Base-by-base conservation (phyloP, 2,888 invertebrate genomes). In the Brachypalpus laphriformis region DNA sequence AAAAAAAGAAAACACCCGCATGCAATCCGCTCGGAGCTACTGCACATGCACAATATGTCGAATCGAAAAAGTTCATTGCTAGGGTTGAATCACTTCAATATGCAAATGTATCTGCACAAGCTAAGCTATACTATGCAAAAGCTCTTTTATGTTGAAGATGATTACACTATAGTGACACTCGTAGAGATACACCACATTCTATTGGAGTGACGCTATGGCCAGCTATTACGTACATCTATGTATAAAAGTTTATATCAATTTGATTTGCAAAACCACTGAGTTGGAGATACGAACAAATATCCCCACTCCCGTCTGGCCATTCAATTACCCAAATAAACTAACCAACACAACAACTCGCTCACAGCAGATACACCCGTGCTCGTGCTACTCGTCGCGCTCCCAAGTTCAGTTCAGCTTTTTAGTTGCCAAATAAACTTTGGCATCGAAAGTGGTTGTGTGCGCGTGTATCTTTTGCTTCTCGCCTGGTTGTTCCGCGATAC, bases 371-470 rank as follows among this genome's bases (percentile, higher is more conserved):
- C 68, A 11, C 28, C 9, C 34, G 56, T 40, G 49, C 34, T 51
- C 40, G 61, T 42, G 16, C 11, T 57, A 54, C 40, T 75, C 59
- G 65, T 5, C 37, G 47, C 56, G 65, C 71, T 85, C 37, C 40
- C 75, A 80, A 85, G 85, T 81, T 80, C 85, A 76, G 14, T 76
- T 81, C 49, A 85, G 81, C 81, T 85, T 85, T 37, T 85, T 47
- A 85, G 85, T 85, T 81, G 75, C 75, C 71, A 71, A 76, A 85
- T 71, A 85, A 85, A 85, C 85, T 85, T 85, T 81, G 85, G 71
- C 71, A 76, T 54, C 81, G 85, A 59, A 59, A 81, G 85, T 81
- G 40, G 70, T 80, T 61, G 59, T 42, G 59, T 66, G 66, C 65
- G 75, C 65, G 80, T n/a, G 28, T 59, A 51, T 82, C 54, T 76